Evolutionary conservation across 2,113 vertebrate species (phyloP).

Genomic region (Aldabrachelys gigantea): DNA sequence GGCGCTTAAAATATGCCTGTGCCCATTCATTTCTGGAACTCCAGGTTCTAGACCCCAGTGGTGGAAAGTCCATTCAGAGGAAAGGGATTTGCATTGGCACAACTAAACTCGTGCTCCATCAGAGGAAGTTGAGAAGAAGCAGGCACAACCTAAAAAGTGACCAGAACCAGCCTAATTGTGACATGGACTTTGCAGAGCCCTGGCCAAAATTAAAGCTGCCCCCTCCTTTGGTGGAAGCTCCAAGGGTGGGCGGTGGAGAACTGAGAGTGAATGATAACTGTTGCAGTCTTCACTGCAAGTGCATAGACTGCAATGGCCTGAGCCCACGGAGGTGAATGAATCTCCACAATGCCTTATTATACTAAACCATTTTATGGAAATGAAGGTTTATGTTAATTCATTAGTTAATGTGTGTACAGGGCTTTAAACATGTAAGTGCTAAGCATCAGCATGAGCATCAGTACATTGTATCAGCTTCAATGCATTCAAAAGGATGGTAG

Average conservation of each 20-base stretch:
- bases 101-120: not conserved
- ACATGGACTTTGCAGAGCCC: not conserved
- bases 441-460: slow-evolving; percentile 16
- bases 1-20: not conserved
- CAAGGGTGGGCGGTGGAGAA: not conserved
- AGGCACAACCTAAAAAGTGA: slow-evolving; percentile 5
- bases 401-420: slow-evolving; percentile 5
- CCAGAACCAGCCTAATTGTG: not conserved
- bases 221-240: not conserved
- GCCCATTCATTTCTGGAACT: not conserved
- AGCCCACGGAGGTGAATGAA: slow-evolving; percentile 8
- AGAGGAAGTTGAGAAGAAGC: slow-evolving; percentile 18
- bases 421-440: not conserved
- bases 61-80: not conserved
- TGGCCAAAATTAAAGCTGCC: not conserved
- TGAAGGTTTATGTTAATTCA: slow-evolving; percentile 40
- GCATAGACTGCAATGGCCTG: slow-evolving; percentile 42
- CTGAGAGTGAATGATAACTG: not conserved
- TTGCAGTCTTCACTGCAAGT: rapidly evolving
- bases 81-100: not conserved
- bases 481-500: not conserved
- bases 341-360: slow-evolving; percentile 16
- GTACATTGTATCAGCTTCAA: not conserved
- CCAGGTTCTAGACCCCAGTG: not conserved
- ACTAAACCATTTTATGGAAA: slow-evolving; percentile 43